phyloP scores from a whole-genome alignment of 2,113 vertebrate genomes.

The Lamprologus speciosus region DNA sequence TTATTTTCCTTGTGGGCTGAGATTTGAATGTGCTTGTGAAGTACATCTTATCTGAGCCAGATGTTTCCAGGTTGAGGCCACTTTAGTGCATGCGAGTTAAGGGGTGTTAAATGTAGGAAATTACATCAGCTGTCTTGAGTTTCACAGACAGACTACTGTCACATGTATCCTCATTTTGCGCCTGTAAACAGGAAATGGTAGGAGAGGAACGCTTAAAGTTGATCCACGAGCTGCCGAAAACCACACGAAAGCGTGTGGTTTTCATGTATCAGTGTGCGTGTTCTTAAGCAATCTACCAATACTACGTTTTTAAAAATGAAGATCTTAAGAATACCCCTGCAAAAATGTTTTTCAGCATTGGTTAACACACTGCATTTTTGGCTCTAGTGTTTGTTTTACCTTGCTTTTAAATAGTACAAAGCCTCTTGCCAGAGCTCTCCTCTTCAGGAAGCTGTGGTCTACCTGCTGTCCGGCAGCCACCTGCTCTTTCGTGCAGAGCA shows the following conservation, averaged over 20 bases:
- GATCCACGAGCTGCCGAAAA: neutral
- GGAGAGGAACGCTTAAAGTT: conserved; percentile 5
- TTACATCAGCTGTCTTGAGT: conserved; percentile 26
- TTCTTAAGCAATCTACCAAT: neutral
- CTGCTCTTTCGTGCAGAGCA: conserved; percentile 21
- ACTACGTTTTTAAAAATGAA: neutral
- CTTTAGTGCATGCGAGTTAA: neutral
- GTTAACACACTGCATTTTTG: neutral
- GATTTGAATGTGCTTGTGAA: neutral
- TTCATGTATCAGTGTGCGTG: neutral
- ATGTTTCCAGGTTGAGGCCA: conserved; percentile 21
- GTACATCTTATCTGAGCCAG: conserved; percentile 8
- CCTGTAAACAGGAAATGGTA: conserved; percentile 49
- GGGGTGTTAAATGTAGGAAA: conserved; percentile 37
- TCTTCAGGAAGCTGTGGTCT: neutral
- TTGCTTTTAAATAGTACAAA: neutral
- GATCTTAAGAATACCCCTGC: neutral
- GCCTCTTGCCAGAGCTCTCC: neutral
- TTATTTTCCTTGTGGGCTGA: neutral
- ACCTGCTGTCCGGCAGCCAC: conserved; percentile 36
- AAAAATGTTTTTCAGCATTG: neutral
- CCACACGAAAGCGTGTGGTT: neutral
- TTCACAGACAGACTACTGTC: conserved; percentile 23
- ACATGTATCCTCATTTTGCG: conserved; percentile 4
- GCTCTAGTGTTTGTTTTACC: neutral